Base-by-base conservation (phyloP, 2,888 invertebrate species). In the Tenthredo amoena region DNA sequence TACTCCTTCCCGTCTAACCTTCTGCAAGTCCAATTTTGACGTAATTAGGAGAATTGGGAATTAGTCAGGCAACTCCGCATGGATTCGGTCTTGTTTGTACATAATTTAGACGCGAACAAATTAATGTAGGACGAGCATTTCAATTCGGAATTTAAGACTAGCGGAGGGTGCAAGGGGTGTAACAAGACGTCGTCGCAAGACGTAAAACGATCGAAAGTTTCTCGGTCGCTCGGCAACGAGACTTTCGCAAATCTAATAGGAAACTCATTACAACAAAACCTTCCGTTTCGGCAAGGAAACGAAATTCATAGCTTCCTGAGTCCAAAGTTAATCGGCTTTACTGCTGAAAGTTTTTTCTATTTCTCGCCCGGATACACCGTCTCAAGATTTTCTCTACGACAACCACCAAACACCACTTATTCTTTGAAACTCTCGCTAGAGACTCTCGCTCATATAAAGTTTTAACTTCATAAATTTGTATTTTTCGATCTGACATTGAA, bases 201-300 rank as follows among this genome's bases (percentile, higher is more conserved):
- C 85, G 81, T 79, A 87, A 88, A 87, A 87, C 89, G 89, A 90
- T 89, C 88, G 89, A 89, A 90, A 91, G 90, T 90, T 88, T 88
- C 87, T 83, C 62, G 87, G 91, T 92, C 89, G 89, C 89, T 84
- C 88, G 89, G 92, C 89, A 89, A 91, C 91, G 86, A 43, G 87
- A 88, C 89, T 89, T 91, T 43, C 90, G 21, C 89, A 92, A 92
- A 92, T 92, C 92, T 92, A 93, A 92, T 93, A 92, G 92, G 91
- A 92, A 92, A 92, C 91, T 92, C 92, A 92, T 93, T 92, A 92
- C 91, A 89, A 89, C 87, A 89, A 87, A 89, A 89, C 89, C 90
- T 91, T 91, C 91, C 91, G 90, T 91, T 91, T 90, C 90, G 87
- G 87, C 89, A 89, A 55, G 55, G 55, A 55, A 90, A 90, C 90